phyloP scores from a whole-genome alignment of 92 coral and sea anemone species.

The Palythoa caribaeorum region DNA sequence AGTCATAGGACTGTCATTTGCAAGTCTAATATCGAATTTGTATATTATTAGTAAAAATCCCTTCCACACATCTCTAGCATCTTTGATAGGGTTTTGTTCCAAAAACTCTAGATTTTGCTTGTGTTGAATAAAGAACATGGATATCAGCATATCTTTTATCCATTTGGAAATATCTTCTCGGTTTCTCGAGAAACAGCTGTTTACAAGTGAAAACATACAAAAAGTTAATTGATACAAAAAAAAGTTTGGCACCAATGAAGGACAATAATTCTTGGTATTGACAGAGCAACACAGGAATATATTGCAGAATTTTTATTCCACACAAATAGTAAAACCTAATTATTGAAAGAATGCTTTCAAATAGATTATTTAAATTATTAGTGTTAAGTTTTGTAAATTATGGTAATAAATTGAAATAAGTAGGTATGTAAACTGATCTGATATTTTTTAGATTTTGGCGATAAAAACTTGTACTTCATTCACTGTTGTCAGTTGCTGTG shows the following conservation, averaged over 20 bases:
- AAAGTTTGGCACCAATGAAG: not conserved
- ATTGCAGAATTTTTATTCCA: too few species aligned
- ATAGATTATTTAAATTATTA: too few species aligned
- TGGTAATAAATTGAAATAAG: too few species aligned
- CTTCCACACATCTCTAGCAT: not conserved
- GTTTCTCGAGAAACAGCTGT: conserved; percentile 15
- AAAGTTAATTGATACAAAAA: not conserved
- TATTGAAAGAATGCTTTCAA: too few species aligned
- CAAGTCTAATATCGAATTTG: conserved; percentile 10
- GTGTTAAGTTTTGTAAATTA: too few species aligned
- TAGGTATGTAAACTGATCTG: too few species aligned
- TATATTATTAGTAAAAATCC: not conserved
- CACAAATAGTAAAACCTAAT: too few species aligned
- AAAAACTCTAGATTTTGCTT: not conserved
- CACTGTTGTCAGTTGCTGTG: too few species aligned
- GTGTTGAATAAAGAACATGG: not conserved
- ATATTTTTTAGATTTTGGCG: too few species aligned
- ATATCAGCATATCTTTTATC: not conserved
- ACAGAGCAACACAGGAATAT: too few species aligned
- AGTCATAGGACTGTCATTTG: not conserved
- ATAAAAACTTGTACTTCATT: too few species aligned
- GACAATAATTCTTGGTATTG: not conserved
- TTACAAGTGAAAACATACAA: not conserved
- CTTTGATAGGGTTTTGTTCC: not conserved
- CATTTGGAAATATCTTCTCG: not conserved